Conservation (phyloP, 23 tunicate species). For the Diplosoma virens region DNA sequence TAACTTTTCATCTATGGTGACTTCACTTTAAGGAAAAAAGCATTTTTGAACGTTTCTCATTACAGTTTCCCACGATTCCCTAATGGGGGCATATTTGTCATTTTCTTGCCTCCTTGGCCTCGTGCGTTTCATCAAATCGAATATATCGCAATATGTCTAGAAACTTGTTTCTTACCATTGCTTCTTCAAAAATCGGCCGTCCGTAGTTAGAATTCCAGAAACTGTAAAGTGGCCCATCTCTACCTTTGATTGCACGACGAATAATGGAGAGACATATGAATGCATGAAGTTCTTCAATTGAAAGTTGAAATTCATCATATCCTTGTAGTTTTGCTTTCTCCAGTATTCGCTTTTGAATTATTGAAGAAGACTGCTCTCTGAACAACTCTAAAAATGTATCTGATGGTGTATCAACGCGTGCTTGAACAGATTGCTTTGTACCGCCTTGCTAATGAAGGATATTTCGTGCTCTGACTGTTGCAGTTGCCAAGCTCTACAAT, state of each 20-base stretch:
- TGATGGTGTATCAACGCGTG: slow-evolving; percentile 4
- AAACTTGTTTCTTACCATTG: slow-evolving; percentile 22
- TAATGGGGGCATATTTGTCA: slow-evolving; percentile 19
- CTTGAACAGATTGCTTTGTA: slow-evolving; percentile 4
- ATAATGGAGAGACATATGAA: slow-evolving; percentile 1
- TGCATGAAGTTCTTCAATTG: slow-evolving; percentile 18
- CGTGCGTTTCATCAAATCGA: slow-evolving; percentile 23
- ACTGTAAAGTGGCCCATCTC: no score
- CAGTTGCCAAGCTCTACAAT: slow-evolving; percentile 11
- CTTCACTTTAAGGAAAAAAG: slow-evolving; percentile 13
- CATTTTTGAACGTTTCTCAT: neutral
- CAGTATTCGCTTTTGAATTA: slow-evolving; percentile 1
- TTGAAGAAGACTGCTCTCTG: neutral
- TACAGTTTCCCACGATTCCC: slow-evolving; percentile 4
- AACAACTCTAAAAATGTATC: slow-evolving; percentile 6
- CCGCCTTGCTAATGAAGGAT: slow-evolving; percentile 8
- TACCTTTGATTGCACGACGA: slow-evolving; percentile 2
- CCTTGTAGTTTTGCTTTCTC: slow-evolving; percentile 15
- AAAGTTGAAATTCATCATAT: slow-evolving; percentile 11
- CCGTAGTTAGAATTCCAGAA: neutral
- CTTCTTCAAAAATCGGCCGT: slow-evolving; percentile 11
- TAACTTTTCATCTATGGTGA: slow-evolving; percentile 21
- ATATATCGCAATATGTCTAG: neutral
- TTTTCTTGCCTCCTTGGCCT: neutral
- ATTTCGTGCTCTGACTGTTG: slow-evolving; percentile 17